These are phyloP conservation scores for Tenrec ecaudatus DNA, from an alignment of 2,113 vertebrate species.

Conservation along the genomic window DNA sequence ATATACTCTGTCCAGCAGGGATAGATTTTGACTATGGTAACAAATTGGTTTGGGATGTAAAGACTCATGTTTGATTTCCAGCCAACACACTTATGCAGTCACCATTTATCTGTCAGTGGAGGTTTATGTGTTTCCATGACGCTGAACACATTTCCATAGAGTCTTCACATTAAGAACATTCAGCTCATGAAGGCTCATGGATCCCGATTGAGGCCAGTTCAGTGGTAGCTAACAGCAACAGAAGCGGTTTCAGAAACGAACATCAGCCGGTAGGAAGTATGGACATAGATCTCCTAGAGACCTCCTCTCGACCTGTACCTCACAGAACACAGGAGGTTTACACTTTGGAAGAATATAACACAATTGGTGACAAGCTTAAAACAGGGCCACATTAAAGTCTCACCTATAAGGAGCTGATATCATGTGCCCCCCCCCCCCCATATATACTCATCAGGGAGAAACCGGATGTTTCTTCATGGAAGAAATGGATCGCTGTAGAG, in stretches of 20 bases:
- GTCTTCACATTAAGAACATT: background rate
- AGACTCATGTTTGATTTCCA: background rate
- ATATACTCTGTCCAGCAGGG: background rate
- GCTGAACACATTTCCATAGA: background rate
- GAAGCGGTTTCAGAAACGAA: background rate
- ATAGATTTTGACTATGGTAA: background rate
- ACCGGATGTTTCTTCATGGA: background rate
- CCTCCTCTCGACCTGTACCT: background rate
- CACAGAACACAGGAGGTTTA: background rate
- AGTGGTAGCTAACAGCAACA: background rate
- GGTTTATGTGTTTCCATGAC: background rate
- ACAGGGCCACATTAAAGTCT: background rate
- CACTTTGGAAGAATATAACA: background rate
- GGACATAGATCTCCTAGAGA: background rate
- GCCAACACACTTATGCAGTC: background rate
- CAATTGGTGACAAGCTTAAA: background rate
- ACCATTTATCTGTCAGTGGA: background rate
- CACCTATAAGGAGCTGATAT: background rate
- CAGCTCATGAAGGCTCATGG: background rate
- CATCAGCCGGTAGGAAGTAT: background rate
- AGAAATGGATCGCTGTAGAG: background rate
- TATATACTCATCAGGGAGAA: background rate
- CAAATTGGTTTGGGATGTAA: background rate
- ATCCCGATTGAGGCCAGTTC: background rate
- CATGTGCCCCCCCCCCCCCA: too few species aligned